Evolutionary conservation across 35 echinoderm and acorn worm genomes (phyloP), one percentile per base, ranked within the genome.

Genomic region (Amphiura filiformis): DNA sequence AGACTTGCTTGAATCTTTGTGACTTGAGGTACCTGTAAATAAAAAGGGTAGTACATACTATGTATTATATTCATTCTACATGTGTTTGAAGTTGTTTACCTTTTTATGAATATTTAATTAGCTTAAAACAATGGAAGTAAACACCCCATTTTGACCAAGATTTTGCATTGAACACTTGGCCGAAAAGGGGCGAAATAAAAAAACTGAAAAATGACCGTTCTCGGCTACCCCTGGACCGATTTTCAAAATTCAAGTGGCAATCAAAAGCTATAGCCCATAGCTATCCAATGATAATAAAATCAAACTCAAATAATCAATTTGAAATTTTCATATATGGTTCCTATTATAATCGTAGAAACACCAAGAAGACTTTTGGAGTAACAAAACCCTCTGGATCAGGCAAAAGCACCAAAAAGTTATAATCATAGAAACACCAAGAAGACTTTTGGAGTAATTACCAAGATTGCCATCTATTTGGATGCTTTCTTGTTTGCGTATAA

Each of bases 51-150:
- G 26, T 1, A 15, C 7, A 11, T 70, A 70, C 26, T 3, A 70
- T n/a, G 26, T 15, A 13, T 15, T 80, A 80, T 80, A 80, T 80
- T 3, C 2, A 80, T 80, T 80, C 78, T 80, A 80, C 78, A 80
- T 33, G 17, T 80, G 78, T 80, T 80, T 80, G 1, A 4, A 37
- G 34, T 80, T 80, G 78, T 80, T 80, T 80, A 80, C 34, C 34
- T 36, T 34, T 80, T 80, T 80, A 80, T 80, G 78, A 80, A 80
- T 80, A 80, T 80, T 33, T 80, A 80, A 80, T 80, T 80, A 80
- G 38, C 75, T 76, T 76, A 76, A 76, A 12, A 76, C 75, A 76
- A 76, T 76, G 26, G 75, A 76, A 76, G 26, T 76, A 76, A 76
- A 76, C 75, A 76, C 26, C 75, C 75, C 75, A 76, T 9, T 11